phyloP scores from a whole-genome alignment of 2,797 vertebrate species.

The Dallia pectoralis region DNA sequence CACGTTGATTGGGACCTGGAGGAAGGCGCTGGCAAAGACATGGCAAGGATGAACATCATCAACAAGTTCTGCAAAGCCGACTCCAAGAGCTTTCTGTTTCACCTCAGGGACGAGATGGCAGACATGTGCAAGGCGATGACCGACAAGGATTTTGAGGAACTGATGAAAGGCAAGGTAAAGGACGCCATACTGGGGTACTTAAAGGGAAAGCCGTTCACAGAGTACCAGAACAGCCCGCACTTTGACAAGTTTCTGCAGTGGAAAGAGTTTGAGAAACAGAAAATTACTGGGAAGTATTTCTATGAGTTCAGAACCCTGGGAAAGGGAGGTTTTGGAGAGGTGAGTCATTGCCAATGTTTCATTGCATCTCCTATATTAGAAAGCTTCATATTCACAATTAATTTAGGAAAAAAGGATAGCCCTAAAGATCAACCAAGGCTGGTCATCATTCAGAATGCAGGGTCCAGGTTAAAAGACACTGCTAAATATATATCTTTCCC shows the following conservation, averaged over 20 bases:
- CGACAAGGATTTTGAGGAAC: slow-evolving; percentile 73
- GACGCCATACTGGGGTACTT: slow-evolving; percentile 77
- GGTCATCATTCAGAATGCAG: too few species aligned
- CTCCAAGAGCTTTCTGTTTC: slow-evolving; percentile 76
- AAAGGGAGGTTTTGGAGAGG: slow-evolving; percentile 95
- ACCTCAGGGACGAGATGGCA: slow-evolving; percentile 73
- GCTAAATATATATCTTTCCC: too few species aligned
- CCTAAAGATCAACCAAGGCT: too few species aligned
- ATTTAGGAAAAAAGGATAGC: neutral
- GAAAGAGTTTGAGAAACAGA: slow-evolving; percentile 90
- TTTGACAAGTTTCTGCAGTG: slow-evolving; percentile 89
- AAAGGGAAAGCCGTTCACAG: slow-evolving; percentile 80
- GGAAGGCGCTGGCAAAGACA: slow-evolving; percentile 75
- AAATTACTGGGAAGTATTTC: slow-evolving; percentile 87
- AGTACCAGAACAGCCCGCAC: slow-evolving; percentile 79
- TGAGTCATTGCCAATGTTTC: slow-evolving; percentile 59
- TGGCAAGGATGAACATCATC: slow-evolving; percentile 71
- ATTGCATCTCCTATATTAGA: neutral
- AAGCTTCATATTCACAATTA: neutral
- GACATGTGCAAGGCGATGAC: slow-evolving; percentile 79
- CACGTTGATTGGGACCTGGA: slow-evolving; percentile 85
- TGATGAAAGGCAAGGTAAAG: slow-evolving; percentile 73
- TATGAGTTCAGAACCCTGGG: slow-evolving; percentile 90
- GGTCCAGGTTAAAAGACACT: too few species aligned
- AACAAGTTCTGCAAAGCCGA: slow-evolving; percentile 78